phyloP scores from a whole-genome alignment of 2,888 invertebrate species.

The Heteropelma amictum region DNA sequence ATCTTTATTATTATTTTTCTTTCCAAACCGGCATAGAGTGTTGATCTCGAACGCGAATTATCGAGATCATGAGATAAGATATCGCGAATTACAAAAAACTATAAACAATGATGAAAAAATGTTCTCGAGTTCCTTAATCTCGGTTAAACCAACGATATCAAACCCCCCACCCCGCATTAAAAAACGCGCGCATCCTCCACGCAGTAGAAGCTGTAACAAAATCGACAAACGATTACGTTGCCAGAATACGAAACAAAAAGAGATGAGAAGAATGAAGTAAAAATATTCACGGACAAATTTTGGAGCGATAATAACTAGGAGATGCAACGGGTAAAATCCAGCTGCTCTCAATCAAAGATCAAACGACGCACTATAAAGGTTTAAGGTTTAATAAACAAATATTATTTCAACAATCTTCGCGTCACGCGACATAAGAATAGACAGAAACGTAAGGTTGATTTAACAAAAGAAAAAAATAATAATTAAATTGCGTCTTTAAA shows the following conservation, averaged over 20 bases:
- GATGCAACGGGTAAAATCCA: conserved; percentile 16
- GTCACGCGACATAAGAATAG: conserved; percentile 29
- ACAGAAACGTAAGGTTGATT: conserved; percentile 22
- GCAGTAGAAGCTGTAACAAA: conserved; percentile 43
- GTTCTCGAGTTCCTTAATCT: background rate
- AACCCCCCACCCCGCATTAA: background rate
- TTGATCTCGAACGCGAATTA: conserved; percentile 21
- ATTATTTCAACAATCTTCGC: conserved; percentile 47
- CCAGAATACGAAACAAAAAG: conserved; percentile 23
- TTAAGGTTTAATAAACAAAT: conserved; percentile 48
- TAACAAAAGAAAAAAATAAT: conserved; percentile 33
- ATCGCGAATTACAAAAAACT: background rate
- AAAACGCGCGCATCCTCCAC: conserved; percentile 17
- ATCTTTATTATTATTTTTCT: conserved; percentile 3
- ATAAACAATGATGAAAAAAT: background rate
- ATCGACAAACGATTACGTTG: conserved; percentile 42
- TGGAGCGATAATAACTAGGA: conserved; percentile 16
- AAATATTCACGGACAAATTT: conserved; percentile 17
- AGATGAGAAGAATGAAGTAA: conserved; percentile 23
- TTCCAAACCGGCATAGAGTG: conserved; percentile 2
- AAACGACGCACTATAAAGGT: conserved; percentile 30
- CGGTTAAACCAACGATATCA: conserved; percentile 6
- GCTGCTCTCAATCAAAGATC: conserved; percentile 10
- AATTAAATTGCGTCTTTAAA: background rate
- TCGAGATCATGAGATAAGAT: background rate